Evolutionary conservation across 1,140 invertebrate species (phyloP).

Genomic region (Macrostomum lignano): DNA sequence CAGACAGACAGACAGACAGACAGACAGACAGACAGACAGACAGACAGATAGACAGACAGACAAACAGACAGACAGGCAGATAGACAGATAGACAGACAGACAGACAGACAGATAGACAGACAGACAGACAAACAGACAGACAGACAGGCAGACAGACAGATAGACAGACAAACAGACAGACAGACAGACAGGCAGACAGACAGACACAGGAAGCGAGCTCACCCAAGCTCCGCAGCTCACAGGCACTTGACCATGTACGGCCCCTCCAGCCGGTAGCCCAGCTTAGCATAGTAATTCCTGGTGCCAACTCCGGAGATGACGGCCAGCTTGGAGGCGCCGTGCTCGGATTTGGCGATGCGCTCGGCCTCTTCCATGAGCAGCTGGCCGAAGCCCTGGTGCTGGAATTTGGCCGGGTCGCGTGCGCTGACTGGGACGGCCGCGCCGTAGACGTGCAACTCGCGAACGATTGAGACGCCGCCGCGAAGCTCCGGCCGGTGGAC

Average conservation of each 20-base stretch:
- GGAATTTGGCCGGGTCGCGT: constrained; percentile 79
- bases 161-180: no score
- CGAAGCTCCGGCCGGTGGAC: constrained; percentile 61
- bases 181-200: no score
- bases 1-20: no score
- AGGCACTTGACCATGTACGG: constrained; percentile 95
- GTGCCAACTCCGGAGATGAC: constrained; percentile 96
- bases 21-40: no score
- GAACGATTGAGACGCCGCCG: constrained; percentile 36
- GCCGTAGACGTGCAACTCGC: constrained; percentile 85
- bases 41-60: no score
- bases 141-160: no score
- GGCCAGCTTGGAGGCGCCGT: constrained; percentile 63
- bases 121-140: no score
- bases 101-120: no score
- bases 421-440: constrained; percentile 77
- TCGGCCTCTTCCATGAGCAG: constrained; percentile 95
- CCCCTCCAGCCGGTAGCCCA: constrained; percentile 84
- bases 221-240: no score
- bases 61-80: no score
- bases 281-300: constrained; percentile 74
- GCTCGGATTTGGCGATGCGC: constrained; percentile 66
- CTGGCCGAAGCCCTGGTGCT: constrained; percentile 89
- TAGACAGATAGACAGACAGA: no score
- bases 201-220: no score